These are phyloP conservation scores for Synergus gifuensis DNA, from an alignment of 2,888 invertebrate species.

Conservation along the genomic window DNA sequence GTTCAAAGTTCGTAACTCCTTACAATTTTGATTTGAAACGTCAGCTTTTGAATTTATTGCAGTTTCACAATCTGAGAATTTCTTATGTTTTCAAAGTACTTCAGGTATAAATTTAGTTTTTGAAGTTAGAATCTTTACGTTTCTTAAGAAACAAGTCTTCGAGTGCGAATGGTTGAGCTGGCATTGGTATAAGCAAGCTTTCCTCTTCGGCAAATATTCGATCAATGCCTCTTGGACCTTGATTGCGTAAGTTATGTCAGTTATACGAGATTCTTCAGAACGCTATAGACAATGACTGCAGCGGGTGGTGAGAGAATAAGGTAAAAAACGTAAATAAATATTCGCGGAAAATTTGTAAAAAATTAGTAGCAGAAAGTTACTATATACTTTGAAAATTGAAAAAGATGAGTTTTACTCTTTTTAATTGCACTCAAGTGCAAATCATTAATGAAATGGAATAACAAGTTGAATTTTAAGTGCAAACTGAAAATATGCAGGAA, in stretches of 20 bases:
- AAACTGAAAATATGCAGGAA: constrained; percentile 21
- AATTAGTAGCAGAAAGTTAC: not conserved
- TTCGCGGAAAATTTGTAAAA: not conserved
- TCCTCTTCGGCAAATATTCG: not conserved
- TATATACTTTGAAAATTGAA: not conserved
- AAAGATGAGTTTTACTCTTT: not conserved
- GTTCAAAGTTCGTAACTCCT: not conserved
- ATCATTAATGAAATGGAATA: not conserved
- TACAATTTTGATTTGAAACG: not conserved
- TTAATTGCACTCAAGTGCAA: not conserved
- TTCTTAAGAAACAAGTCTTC: not conserved
- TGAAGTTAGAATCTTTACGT: not conserved
- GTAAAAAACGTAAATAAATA: not conserved
- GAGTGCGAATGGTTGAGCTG: not conserved
- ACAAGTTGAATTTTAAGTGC: constrained; percentile 6
- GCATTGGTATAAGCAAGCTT: not conserved
- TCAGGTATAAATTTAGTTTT: not conserved
- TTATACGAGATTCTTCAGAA: not conserved
- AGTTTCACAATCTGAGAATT: not conserved
- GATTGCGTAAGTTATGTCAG: not conserved
- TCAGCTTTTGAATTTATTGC: not conserved
- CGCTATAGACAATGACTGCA: not conserved
- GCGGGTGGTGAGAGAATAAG: not conserved
- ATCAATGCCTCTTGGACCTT: constrained; percentile 10
- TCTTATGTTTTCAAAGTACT: not conserved